Percentiles rank a stretch among this genome's conserved stretches.
These are phyloP conservation scores for Caradrina clavipalpis DNA, from an alignment of 2,888 invertebrate species.

Conservation along the genomic window DNA sequence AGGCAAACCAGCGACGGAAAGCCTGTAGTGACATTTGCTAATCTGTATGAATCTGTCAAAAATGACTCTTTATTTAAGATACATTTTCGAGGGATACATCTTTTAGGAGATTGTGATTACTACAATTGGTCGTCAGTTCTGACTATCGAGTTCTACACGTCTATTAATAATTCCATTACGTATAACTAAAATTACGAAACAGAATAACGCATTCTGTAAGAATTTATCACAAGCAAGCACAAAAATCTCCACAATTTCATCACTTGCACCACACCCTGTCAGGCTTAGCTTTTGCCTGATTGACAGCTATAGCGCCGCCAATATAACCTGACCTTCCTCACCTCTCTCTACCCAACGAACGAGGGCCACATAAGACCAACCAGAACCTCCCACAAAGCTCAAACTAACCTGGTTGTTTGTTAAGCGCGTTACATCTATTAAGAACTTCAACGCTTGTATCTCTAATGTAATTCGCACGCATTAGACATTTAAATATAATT, in stretches of 20 bases:
- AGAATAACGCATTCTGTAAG: neutral
- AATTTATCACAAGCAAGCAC: neutral
- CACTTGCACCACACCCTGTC: slow-evolving; percentile 71
- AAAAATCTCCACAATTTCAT: slow-evolving; percentile 22
- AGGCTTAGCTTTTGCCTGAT: slow-evolving; percentile 81
- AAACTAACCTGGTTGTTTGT: slow-evolving; percentile 70
- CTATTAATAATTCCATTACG: no score
- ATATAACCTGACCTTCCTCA: slow-evolving; percentile 66
- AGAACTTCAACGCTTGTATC: slow-evolving; percentile 78
- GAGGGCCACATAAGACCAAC: slow-evolving; percentile 31
- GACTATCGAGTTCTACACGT: no score
- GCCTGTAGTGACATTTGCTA: no score
- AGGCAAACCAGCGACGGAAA: no score
- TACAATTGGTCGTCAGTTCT: no score
- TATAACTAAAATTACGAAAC: neutral
- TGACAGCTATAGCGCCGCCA: slow-evolving; percentile 84
- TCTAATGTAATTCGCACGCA: slow-evolving; percentile 82
- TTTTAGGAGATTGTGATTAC: no score
- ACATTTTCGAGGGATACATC: no score
- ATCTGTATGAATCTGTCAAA: no score
- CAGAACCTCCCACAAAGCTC: slow-evolving; percentile 60
- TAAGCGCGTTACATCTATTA: slow-evolving; percentile 83
- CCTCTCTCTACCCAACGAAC: slow-evolving; percentile 35
- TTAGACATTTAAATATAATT: slow-evolving; percentile 86
- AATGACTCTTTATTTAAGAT: no score